phyloP scores from a whole-genome alignment of 2,888 invertebrate genomes.

The Drosophila yooni region DNA sequence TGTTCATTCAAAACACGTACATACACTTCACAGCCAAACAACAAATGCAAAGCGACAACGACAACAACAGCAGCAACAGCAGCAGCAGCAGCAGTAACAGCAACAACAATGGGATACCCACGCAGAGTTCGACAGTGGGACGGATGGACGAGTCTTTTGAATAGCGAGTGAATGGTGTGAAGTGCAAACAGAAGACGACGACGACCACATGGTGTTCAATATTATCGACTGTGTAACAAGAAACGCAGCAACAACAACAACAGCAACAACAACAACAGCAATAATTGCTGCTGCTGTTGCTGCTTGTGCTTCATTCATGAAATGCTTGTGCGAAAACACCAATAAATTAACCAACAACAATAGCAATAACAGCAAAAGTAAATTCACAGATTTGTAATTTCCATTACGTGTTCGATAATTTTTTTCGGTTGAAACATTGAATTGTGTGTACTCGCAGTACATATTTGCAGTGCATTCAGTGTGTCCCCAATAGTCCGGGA shows the following conservation, averaged over 20 bases:
- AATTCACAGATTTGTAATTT: constrained; percentile 52
- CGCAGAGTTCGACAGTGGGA: constrained; percentile 17
- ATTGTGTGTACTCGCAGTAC: constrained; percentile 3
- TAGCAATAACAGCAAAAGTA: constrained; percentile 22
- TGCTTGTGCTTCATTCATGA: constrained; percentile 64
- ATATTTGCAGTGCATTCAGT: constrained; percentile 55
- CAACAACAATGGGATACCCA: constrained; percentile 33
- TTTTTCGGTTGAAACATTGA: constrained; percentile 3
- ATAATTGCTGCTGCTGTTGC: constrained; percentile 30
- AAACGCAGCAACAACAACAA: constrained; percentile 33
- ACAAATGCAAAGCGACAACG: constrained; percentile 61
- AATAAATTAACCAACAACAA: constrained; percentile 40
- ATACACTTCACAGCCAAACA: constrained; percentile 50
- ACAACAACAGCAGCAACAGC: constrained; percentile 23
- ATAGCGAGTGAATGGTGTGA: constrained; percentile 50
- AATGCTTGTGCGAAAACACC: constrained; percentile 57
- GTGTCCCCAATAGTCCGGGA: not conserved
- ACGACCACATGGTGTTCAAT: constrained; percentile 52
- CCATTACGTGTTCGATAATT: constrained; percentile 42
- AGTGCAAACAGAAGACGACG: constrained; percentile 53
- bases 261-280: constrained; percentile 12
- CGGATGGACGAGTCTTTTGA: constrained; percentile 22
- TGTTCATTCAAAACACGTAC: constrained; percentile 74
- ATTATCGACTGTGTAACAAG: constrained; percentile 62
- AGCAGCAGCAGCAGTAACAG: constrained; percentile 13